phyloP scores from a whole-genome alignment of 2,797 vertebrate genomes.

The Cryptoblepharus egeriae region DNA sequence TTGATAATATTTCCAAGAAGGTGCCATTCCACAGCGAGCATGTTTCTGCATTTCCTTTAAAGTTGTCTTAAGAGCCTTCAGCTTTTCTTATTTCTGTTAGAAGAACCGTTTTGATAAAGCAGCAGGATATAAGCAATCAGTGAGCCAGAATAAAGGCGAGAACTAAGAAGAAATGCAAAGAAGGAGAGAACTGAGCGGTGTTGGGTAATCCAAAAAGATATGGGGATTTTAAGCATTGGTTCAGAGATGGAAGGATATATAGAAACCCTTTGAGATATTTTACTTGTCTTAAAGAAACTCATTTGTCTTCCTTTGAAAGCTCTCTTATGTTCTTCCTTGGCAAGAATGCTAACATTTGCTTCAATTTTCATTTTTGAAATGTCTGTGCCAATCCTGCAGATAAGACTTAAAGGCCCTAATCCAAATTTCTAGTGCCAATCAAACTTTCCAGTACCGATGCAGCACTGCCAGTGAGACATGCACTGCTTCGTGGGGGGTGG shows the following conservation, averaged over 20 bases:
- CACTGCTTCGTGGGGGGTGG: too few relatives aligned
- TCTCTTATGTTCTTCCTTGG: too few relatives aligned
- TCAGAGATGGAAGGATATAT: too few relatives aligned
- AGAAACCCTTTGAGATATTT: too few relatives aligned
- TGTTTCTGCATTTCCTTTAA: neutral
- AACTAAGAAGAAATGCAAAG: neutral
- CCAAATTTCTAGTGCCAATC: too few relatives aligned
- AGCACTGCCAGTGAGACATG: too few relatives aligned
- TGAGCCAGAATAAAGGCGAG: neutral
- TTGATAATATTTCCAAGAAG: neutral
- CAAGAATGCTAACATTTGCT: too few relatives aligned
- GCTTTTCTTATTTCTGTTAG: constrained; percentile 14
- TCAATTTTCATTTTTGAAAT: too few relatives aligned
- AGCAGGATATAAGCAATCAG: neutral
- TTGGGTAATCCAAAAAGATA: neutral
- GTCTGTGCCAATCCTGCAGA: neutral
- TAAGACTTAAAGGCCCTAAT: neutral
- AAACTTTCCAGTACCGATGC: too few relatives aligned
- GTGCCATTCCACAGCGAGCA: constrained; percentile 17
- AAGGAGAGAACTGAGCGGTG: neutral
- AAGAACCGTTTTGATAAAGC: neutral
- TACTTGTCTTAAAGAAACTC: too few relatives aligned
- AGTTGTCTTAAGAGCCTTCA: neutral
- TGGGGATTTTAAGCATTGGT: neutral
- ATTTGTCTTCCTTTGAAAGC: too few relatives aligned